These are phyloP conservation scores for Anoura caudifer DNA, from an alignment of 2,113 vertebrate genomes.

Conservation along the genomic window DNA sequence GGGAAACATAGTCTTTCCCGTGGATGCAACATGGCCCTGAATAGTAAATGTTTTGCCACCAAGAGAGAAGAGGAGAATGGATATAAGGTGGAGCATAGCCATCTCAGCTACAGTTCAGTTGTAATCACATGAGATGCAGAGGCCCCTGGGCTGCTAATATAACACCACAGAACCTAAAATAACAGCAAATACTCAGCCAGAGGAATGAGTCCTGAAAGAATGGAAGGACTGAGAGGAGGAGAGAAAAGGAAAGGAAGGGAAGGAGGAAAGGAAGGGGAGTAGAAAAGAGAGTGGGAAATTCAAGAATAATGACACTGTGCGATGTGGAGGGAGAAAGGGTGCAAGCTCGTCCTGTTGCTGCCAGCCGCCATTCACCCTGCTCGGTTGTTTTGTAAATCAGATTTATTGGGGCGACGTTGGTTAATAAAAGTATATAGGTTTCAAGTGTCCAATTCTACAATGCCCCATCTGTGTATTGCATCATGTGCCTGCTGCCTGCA, in stretches of 20 bases:
- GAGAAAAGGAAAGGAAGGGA: background rate
- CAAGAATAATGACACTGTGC: accelerated
- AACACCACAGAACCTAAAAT: background rate
- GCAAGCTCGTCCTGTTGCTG: background rate
- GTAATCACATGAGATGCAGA: background rate
- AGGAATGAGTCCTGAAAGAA: background rate
- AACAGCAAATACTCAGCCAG: background rate
- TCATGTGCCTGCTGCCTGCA: no score
- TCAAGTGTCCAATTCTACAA: background rate
- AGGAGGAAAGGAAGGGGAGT: background rate
- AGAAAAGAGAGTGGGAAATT: background rate
- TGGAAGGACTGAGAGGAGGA: background rate
- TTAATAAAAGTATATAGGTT: background rate
- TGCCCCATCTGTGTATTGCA: background rate
- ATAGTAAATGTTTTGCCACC: background rate
- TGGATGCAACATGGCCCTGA: background rate
- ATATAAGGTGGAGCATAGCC: background rate
- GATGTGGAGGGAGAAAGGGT: background rate
- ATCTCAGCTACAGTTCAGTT: background rate
- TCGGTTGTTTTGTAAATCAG: background rate
- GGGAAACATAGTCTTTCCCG: background rate
- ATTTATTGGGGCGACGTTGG: background rate
- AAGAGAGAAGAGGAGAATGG: background rate
- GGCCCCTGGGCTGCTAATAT: background rate
- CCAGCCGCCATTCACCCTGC: background rate